These are phyloP conservation scores for Agrochola lychnidis DNA, from an alignment of 2,888 invertebrate species.

Conservation along the genomic window DNA sequence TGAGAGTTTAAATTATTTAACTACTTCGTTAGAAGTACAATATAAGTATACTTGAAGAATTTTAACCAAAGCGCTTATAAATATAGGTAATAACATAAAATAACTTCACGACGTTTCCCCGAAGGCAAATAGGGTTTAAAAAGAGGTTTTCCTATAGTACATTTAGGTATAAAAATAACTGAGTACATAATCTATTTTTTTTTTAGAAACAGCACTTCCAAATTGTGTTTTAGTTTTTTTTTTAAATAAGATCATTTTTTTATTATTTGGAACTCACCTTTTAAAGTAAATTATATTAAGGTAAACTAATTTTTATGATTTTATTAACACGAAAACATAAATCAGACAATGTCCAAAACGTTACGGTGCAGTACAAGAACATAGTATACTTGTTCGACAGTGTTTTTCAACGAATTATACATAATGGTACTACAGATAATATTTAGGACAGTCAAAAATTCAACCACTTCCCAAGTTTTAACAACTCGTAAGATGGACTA, in stretches of 20 bases:
- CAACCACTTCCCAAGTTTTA: not conserved
- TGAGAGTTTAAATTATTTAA: not conserved
- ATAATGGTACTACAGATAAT: not conserved
- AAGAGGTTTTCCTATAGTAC: too few species aligned
- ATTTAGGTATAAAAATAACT: too few species aligned
- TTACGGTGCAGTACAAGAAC: not conserved
- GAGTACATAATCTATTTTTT: too few species aligned
- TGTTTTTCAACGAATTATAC: not conserved
- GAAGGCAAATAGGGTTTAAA: too few species aligned
- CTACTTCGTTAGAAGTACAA: not conserved
- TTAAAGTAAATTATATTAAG: not conserved
- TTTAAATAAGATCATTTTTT: too few species aligned
- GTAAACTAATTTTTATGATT: not conserved
- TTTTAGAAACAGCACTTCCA: too few species aligned
- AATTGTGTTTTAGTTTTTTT: too few species aligned
- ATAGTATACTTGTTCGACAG: not conserved
- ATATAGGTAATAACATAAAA: too few species aligned
- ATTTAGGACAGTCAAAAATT: conserved; percentile 4
- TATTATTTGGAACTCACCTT: not conserved
- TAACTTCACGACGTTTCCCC: too few species aligned
- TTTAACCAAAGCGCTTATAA: too few species aligned
- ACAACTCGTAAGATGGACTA: not conserved
- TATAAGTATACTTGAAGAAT: too few species aligned
- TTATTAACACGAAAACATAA: not conserved
- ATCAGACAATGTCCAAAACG: not conserved